Evolutionary conservation across 2,113 vertebrate species (phyloP).

Genomic region (Phoenicopterus ruber): DNA sequence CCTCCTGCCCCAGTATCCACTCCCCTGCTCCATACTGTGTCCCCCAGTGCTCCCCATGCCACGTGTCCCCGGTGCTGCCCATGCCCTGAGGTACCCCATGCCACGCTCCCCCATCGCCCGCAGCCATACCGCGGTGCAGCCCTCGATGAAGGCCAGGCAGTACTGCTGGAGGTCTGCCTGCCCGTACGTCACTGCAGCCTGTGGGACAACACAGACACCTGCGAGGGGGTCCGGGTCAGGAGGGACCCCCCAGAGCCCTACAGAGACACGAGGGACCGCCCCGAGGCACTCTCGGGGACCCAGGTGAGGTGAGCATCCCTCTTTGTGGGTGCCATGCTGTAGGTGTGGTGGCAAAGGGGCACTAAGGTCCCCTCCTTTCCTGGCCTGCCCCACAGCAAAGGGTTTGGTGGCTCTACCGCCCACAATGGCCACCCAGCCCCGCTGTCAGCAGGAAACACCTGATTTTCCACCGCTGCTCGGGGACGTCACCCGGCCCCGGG

Average conservation of each 20-base stretch:
- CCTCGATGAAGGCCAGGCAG: constrained; percentile 77
- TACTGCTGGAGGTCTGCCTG: constrained; percentile 66
- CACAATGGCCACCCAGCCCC: rapidly evolving
- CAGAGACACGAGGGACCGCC: not conserved
- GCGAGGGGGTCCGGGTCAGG: not conserved
- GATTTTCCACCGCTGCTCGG: not conserved
- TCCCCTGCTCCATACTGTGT: not conserved
- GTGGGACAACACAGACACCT: not conserved
- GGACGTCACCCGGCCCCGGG: rapidly evolving
- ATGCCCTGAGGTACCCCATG: not conserved
- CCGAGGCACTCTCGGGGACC: rapidly evolving
- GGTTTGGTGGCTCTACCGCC: not conserved
- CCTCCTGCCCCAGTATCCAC: not conserved
- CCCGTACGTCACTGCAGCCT: constrained; percentile 80
- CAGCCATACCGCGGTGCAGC: constrained; percentile 58
- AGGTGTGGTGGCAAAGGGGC: not conserved
- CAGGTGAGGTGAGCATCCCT: not conserved
- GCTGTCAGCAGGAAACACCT: not conserved
- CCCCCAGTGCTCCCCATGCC: not conserved
- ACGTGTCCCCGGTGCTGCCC: rapidly evolving
- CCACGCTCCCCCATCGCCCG: not conserved
- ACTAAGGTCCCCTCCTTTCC: not conserved
- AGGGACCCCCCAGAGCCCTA: not conserved
- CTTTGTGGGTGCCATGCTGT: rapidly evolving
- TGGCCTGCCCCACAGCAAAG: not conserved